Evolutionary conservation across 2,113 vertebrate species (phyloP).

Genomic region (Sapayoa aenigma): DNA sequence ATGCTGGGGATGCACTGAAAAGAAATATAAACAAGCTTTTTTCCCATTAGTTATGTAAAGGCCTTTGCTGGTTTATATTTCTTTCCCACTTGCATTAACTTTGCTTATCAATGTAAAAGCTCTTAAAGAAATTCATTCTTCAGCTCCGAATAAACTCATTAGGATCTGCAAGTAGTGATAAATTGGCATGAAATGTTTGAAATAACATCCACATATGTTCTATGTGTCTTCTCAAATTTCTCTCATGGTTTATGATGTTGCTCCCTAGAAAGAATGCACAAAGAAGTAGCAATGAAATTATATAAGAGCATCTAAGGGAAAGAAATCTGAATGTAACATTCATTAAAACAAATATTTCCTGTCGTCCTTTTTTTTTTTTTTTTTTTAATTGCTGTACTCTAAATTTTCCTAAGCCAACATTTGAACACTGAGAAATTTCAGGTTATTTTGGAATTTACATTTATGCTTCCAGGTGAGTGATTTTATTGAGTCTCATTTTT

Average conservation of each 20-base stretch:
- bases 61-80: neutral
- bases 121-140: neutral
- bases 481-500: neutral
- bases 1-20: neutral
- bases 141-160: neutral
- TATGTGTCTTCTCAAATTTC: neutral
- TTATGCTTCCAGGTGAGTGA: neutral
- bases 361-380: neutral
- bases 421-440: neutral
- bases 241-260: neutral
- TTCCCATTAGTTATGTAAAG: neutral
- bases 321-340: neutral
- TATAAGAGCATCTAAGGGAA: neutral
- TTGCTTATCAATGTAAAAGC: neutral
- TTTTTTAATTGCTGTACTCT: neutral
- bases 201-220: neutral
- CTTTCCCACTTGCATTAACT: neutral
- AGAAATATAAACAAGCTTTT: constrained; percentile 28
- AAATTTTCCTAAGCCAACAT: neutral
- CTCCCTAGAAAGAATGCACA: neutral
- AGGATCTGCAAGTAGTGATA: neutral
- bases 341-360: neutral
- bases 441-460: neutral
- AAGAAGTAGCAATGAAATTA: neutral
- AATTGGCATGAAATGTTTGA: neutral